Evolutionary conservation across 1,140 invertebrate genomes (phyloP).

Genomic region (Coptotermes formosanus): DNA sequence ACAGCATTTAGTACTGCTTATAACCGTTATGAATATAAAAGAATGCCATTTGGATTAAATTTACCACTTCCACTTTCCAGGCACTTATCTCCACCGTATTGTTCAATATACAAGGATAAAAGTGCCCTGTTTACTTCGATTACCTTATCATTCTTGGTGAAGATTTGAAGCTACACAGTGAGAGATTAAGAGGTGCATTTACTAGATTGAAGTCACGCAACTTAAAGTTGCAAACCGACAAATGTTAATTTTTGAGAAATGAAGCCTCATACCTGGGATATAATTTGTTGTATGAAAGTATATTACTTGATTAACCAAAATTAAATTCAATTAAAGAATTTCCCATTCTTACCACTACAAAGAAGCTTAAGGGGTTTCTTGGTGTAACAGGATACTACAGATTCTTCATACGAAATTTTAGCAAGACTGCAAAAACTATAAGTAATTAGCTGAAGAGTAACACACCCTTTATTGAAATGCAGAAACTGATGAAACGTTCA

Average conservation of each 20-base stretch:
- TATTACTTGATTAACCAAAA: constrained; percentile 48
- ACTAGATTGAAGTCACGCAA: constrained; percentile 43
- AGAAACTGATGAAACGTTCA: constrained; percentile 41
- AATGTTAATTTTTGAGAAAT: constrained; percentile 50
- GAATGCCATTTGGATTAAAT: constrained; percentile 44
- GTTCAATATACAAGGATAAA: constrained; percentile 39
- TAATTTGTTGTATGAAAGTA: constrained; percentile 44
- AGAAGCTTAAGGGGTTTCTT: constrained; percentile 48
- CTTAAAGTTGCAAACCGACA: constrained; percentile 49
- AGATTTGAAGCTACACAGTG: constrained; percentile 42
- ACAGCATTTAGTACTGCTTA: constrained; percentile 47
- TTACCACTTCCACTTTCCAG: constrained; percentile 40
- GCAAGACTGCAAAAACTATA: constrained; percentile 44
- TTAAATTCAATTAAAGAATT: constrained; percentile 44
- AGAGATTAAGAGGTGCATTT: constrained; percentile 44
- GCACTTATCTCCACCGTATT: constrained; percentile 45
- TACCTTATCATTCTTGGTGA: constrained; percentile 46
- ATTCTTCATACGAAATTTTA: constrained; percentile 46
- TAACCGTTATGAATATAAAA: constrained; percentile 45
- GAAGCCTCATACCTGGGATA: constrained; percentile 50
- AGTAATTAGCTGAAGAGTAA: constrained; percentile 44
- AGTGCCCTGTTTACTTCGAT: constrained; percentile 48
- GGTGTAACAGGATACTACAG: constrained; percentile 49
- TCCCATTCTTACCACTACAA: constrained; percentile 43
- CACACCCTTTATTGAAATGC: constrained; percentile 40